These are phyloP conservation scores for Megalonaias nervosa DNA, from an alignment of 1,140 invertebrate species.

Conservation along the genomic window DNA sequence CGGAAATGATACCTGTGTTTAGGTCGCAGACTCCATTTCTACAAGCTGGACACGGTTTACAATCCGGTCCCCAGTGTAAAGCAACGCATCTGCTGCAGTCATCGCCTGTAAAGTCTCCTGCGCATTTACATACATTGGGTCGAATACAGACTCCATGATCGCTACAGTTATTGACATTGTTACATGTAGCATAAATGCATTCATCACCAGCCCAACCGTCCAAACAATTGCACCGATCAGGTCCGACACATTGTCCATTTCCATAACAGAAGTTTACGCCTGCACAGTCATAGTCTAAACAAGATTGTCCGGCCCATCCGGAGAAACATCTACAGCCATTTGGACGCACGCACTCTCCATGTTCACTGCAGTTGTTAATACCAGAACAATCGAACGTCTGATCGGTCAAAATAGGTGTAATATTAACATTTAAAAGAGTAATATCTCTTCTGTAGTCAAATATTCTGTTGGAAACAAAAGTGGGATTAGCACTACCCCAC, in stretches of 20 bases:
- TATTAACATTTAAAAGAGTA: background rate
- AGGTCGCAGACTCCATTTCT: slow-evolving; percentile 27
- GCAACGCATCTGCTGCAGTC: slow-evolving; percentile 34
- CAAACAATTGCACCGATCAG: slow-evolving; percentile 10
- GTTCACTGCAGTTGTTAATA: slow-evolving; percentile 31
- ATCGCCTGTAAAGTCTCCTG: slow-evolving; percentile 24
- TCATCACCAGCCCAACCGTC: background rate
- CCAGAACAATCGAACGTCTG: slow-evolving; percentile 3
- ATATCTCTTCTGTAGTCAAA: slow-evolving; percentile 6
- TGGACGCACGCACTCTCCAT: slow-evolving; percentile 31
- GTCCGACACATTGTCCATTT: slow-evolving; percentile 11
- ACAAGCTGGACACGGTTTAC: slow-evolving; percentile 36
- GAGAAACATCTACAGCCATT: slow-evolving; percentile 22
- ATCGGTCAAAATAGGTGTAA: background rate
- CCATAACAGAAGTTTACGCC: slow-evolving; percentile 15
- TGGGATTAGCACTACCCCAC: slow-evolving; percentile 17
- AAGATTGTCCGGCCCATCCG: background rate
- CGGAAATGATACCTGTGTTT: slow-evolving; percentile 14
- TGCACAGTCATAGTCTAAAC: slow-evolving; percentile 15
- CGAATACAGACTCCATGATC: slow-evolving; percentile 33
- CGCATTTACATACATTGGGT: slow-evolving; percentile 41
- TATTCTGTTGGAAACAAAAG: slow-evolving; percentile 15
- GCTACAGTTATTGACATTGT: slow-evolving; percentile 32
- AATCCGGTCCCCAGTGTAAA: slow-evolving; percentile 32
- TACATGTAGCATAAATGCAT: slow-evolving; percentile 20